Evolutionary conservation across 2,888 invertebrate genomes (phyloP), one percentile per base, ranked within the genome.

Genomic region (Exephanes ischioxanthus): DNA sequence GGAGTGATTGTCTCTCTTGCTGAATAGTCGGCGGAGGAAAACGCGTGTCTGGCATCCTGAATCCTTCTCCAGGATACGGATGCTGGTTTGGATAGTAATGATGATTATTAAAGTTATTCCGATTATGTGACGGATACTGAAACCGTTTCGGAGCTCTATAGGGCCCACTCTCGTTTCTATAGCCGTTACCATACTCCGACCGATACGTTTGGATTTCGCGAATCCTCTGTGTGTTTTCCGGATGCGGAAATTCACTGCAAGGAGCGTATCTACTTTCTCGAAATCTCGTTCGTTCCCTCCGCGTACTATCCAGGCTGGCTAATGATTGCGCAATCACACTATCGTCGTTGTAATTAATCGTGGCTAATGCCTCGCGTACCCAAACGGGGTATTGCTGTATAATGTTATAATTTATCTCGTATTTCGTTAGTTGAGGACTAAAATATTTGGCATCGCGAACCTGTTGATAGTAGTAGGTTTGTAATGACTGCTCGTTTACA

Each of bases 381-480:
- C 70, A 66, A 6, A 53, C 9, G 1, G 81, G 70, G 58, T 67
- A 76, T 9, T 81, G 76, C 11, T 76, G 75, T 11, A 76, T 37
- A 3, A 77, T 72, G 6, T 19, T 66, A 19, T 82, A 77, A 33
- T 82, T 72, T 0, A 82, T 22, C 45, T 82, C 82, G 22, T 66
- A 82, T n/a, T 33, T 14, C 4, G 55, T 66, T 67, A 77, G n/a
- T 53, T 41, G 41, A 0, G 77, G 82, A 0, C 37, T 55, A 14
- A 82, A 82, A 45, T 53, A 71, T 76, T 51, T 33, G 9, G 82
- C 63, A 16, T 82, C 67, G 11, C 71, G 41, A 14, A 82, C 30
- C 33, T 82, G 82, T 3, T 22, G 33, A 37, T 77, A 82, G 72
- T 37, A 82, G 58, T 82, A 82, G 0, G 61, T 82, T 33, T 70